phyloP scores from a whole-genome alignment of 2,797 vertebrate genomes.

The Tragelaphus eurycerus region DNA sequence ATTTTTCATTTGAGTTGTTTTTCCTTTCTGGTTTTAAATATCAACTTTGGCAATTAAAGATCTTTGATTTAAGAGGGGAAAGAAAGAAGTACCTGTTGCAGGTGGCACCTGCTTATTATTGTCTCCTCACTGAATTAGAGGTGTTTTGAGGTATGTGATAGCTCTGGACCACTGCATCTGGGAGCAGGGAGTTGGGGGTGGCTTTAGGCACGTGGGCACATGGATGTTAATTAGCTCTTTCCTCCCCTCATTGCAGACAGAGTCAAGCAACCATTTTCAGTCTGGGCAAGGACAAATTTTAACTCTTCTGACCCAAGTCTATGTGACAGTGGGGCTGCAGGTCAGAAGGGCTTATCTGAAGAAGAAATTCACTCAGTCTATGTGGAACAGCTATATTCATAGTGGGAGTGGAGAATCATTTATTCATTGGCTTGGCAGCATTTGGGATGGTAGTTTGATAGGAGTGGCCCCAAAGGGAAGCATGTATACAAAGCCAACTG shows the following conservation, averaged over 20 bases:
- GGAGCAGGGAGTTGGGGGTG: neutral
- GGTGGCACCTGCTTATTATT: neutral
- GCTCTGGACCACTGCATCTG: neutral
- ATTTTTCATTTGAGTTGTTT: slow-evolving; percentile 19
- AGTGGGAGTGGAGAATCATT: neutral
- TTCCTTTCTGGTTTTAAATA: neutral
- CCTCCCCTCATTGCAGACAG: neutral
- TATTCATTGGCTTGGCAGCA: neutral
- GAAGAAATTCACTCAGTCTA: neutral
- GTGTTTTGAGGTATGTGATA: neutral
- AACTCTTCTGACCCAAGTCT: neutral
- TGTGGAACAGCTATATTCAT: neutral
- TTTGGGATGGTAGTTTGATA: neutral
- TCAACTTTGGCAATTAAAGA: neutral
- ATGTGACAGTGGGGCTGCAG: neutral
- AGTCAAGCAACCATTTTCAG: neutral
- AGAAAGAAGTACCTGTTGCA: neutral
- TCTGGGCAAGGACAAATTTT: neutral
- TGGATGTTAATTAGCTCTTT: neutral
- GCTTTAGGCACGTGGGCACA: neutral
- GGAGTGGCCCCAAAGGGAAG: neutral
- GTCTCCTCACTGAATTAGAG: neutral
- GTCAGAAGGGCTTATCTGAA: neutral
- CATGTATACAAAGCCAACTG: neutral
- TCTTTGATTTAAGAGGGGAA: neutral